Percentiles rank a stretch among this genome's conserved stretches.
Evolutionary conservation across 2,113 vertebrate genomes (phyloP).

Genomic region (Ivindomyrus marchei): DNA sequence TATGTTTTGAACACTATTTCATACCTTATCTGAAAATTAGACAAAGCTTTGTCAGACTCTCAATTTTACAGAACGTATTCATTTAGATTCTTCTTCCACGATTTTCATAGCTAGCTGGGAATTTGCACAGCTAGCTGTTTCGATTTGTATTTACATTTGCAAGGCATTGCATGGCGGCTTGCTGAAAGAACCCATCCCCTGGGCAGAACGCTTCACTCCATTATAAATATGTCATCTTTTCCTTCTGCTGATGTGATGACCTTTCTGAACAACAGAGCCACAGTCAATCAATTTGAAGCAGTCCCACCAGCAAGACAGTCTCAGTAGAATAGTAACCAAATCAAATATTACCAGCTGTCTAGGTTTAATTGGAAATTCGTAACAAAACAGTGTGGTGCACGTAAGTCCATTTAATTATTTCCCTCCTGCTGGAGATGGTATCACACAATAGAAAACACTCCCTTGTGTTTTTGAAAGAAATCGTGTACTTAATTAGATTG

Average conservation of each 20-base stretch:
- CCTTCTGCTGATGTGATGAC: not conserved
- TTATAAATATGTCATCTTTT: not conserved
- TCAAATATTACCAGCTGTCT: not conserved
- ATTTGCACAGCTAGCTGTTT: not conserved
- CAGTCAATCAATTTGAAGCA: constrained; percentile 1
- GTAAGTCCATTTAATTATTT: not conserved
- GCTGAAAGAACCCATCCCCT: not conserved
- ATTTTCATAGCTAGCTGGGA: not conserved
- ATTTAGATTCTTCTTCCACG: not conserved
- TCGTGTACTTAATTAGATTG: not conserved
- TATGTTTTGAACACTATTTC: not conserved
- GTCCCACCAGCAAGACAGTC: not conserved
- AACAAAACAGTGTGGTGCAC: not conserved
- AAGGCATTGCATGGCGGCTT: not conserved
- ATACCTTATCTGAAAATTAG: not conserved
- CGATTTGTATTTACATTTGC: not conserved
- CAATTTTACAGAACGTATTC: not conserved
- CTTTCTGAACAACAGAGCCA: not conserved
- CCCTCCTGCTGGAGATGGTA: not conserved
- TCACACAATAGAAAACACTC: not conserved
- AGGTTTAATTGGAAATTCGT: not conserved
- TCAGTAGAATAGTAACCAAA: not conserved
- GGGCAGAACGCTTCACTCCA: not conserved
- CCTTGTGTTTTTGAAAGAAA: not conserved
- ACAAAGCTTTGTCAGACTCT: not conserved